A percentile compares a stretch with the other conserved stretches of the same genome.
phyloP scores from a whole-genome alignment of 2,113 vertebrate species.

The Leptosomus discolor region DNA sequence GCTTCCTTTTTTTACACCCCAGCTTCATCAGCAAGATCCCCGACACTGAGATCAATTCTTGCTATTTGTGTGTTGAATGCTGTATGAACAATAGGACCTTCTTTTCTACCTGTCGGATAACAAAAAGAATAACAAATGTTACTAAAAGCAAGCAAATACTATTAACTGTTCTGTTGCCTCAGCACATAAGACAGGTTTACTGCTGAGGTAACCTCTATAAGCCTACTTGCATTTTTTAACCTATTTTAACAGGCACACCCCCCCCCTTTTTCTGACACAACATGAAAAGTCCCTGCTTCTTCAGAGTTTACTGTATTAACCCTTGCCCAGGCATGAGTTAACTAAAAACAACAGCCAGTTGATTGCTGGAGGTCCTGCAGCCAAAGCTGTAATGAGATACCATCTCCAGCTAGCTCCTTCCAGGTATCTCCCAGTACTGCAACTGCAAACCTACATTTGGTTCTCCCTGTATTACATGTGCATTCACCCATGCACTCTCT shows the following conservation, averaged over 20 bases:
- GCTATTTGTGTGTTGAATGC: not conserved
- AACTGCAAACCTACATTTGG: not conserved
- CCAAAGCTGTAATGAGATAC: not conserved
- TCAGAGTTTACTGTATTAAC: not conserved
- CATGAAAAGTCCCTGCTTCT: not conserved
- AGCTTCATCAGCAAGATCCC: not conserved
- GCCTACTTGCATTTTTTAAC: not conserved
- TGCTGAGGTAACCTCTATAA: not conserved
- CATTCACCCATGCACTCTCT: not conserved
- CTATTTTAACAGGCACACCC: not conserved
- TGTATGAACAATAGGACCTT: not conserved
- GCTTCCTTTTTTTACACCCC: not conserved
- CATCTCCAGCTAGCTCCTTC: not conserved
- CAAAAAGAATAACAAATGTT: not conserved
- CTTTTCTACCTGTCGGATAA: not conserved
- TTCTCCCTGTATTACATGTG: not conserved
- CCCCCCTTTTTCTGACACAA: not conserved
- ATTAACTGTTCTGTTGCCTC: not conserved
- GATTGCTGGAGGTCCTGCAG: not conserved
- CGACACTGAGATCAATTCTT: not conserved
- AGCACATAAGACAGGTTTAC: not conserved
- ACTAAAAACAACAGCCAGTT: not conserved
- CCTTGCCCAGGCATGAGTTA: not conserved
- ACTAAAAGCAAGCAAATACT: not conserved
- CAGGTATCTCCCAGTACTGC: not conserved